Conservation (phyloP, 1,140 invertebrate genomes). For the Zeugodacus cucurbitae region DNA sequence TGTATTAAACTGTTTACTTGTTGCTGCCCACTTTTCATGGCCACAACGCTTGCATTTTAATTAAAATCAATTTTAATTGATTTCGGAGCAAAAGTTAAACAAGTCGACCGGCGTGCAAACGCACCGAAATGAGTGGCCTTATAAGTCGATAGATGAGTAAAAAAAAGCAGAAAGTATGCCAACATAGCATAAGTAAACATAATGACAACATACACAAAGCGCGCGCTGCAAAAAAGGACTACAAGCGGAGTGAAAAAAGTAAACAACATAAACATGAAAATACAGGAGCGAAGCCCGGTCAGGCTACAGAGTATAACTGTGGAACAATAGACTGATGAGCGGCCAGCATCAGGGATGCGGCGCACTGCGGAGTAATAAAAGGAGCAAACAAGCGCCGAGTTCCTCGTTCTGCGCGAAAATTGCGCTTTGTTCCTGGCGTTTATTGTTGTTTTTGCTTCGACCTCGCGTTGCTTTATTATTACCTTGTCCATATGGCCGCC, state of each 20-base stretch:
- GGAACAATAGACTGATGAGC: neutral
- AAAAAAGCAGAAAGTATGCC: neutral
- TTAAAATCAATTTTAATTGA: conserved; percentile 19
- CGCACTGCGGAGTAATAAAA: too few relatives aligned
- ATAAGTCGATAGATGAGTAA: neutral
- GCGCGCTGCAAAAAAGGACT: neutral
- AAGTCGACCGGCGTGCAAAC: neutral
- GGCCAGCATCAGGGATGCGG: too few relatives aligned
- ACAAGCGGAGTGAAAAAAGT: neutral
- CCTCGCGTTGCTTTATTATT: neutral
- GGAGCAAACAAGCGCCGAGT: too few relatives aligned
- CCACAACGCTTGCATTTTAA: neutral
- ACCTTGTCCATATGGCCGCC: neutral
- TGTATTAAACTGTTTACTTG: neutral
- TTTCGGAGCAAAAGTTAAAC: conserved; percentile 1
- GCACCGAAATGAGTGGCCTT: neutral
- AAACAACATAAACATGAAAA: neutral
- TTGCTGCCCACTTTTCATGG: neutral
- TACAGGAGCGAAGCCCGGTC: too few relatives aligned
- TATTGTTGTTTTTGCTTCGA: neutral
- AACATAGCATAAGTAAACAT: neutral
- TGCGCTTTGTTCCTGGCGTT: neutral
- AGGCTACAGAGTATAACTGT: neutral
- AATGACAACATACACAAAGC: neutral
- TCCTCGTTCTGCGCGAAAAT: too few relatives aligned